These are phyloP conservation scores for Yponomeuta cagnagella DNA, from an alignment of 2,888 invertebrate genomes.

Conservation along the genomic window DNA sequence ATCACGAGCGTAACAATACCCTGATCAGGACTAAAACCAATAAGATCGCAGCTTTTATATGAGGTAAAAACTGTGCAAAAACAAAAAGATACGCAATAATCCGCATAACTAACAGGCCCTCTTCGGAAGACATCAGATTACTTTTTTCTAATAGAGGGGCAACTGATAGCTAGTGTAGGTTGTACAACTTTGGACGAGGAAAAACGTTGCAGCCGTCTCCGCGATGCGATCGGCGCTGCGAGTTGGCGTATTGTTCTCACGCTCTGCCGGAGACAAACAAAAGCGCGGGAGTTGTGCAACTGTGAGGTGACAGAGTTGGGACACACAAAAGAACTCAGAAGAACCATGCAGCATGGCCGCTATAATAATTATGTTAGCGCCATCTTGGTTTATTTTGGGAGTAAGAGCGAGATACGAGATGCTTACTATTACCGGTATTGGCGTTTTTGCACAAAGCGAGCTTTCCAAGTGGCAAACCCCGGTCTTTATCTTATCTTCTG, in stretches of 20 bases:
- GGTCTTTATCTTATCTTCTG: no score
- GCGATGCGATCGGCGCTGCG: not conserved
- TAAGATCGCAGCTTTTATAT: not conserved
- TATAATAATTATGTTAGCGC: no score
- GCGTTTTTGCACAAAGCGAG: no score
- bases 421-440: no score
- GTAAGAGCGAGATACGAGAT: no score
- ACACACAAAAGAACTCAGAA: not conserved
- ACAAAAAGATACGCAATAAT: not conserved
- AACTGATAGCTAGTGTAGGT: not conserved
- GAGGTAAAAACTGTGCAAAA: not conserved
- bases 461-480: no score
- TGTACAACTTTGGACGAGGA: not conserved
- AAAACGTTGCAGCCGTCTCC: not conserved
- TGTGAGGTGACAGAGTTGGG: not conserved
- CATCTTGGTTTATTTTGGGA: no score
- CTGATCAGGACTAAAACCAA: not conserved
- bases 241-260: not conserved
- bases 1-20: not conserved
- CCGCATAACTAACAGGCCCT: no score
- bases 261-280: not conserved
- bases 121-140: no score
- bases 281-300: not conserved
- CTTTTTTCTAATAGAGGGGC: no score
- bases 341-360: no score